Evolutionary conservation across 1,140 invertebrate species (phyloP).

Genomic region (Penaeus japonicus): DNA sequence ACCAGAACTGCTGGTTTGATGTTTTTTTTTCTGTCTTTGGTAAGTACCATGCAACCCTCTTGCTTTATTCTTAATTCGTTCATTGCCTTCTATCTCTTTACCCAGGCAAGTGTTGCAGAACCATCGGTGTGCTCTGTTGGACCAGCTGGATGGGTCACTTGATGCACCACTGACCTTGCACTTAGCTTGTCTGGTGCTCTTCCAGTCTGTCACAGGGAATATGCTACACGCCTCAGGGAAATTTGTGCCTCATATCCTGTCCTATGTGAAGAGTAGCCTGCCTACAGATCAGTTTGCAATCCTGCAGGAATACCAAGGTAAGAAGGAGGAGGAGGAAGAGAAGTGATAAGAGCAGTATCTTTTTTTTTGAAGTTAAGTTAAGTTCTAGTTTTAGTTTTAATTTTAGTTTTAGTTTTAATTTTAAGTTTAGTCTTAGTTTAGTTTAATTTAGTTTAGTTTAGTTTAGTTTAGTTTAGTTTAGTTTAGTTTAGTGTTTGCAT

Average conservation of each 20-base stretch:
- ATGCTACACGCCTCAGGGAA: slow-evolving; percentile 91
- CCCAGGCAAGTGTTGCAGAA: slow-evolving; percentile 72
- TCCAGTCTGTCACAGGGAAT: slow-evolving; percentile 74
- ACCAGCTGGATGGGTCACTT: slow-evolving; percentile 75
- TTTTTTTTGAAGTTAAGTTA: not conserved
- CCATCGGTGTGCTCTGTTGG: slow-evolving; percentile 81
- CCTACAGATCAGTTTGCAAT: slow-evolving; percentile 71
- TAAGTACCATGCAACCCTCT: slow-evolving; percentile 20
- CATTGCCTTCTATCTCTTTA: too few relatives aligned
- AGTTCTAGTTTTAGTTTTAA: not conserved
- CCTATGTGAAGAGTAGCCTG: slow-evolving; percentile 76
- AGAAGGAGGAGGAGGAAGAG: slow-evolving; percentile 31
- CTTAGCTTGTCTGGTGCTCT: slow-evolving; percentile 80
- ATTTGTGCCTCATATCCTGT: slow-evolving; percentile 83
- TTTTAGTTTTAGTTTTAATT: not conserved
- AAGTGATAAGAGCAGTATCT: too few relatives aligned
- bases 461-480: too few relatives aligned
- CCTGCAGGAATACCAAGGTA: slow-evolving; percentile 81
- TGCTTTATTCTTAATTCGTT: slow-evolving; percentile 61
- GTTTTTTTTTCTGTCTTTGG: not conserved
- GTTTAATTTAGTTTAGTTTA: too few relatives aligned
- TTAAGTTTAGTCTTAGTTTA: too few relatives aligned
- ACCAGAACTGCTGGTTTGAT: too few relatives aligned
- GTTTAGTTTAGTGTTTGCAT: too few relatives aligned
- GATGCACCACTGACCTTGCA: slow-evolving; percentile 88